Evolutionary conservation across 2,113 vertebrate species (phyloP).

Genomic region (Trichomycterus rosablanca): DNA sequence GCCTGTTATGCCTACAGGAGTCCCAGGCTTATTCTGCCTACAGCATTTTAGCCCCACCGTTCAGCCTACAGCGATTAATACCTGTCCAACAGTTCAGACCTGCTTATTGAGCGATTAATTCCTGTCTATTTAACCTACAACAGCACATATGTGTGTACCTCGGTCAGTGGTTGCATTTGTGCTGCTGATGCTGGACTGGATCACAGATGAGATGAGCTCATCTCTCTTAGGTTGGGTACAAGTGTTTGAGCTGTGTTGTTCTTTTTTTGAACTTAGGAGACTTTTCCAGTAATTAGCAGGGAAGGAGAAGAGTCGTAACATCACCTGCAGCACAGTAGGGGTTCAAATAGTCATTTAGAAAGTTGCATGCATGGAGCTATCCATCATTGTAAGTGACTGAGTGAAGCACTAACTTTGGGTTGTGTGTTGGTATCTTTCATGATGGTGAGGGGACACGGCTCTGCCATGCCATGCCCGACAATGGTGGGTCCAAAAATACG

Average conservation of each 20-base stretch:
- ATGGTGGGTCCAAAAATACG: slow-evolving; percentile 80
- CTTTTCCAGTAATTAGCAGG: slow-evolving; percentile 70
- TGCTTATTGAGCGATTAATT: no score
- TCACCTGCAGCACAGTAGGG: slow-evolving; percentile 61
- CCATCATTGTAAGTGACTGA: neutral
- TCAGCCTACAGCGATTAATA: no score
- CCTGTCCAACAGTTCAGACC: no score
- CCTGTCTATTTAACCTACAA: no score
- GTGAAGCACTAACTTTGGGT: slow-evolving; percentile 63
- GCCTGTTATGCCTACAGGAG: no score
- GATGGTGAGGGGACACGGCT: slow-evolving; percentile 70
- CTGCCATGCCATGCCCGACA: slow-evolving; percentile 70
- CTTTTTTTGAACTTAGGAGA: slow-evolving; percentile 42
- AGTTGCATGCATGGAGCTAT: no score
- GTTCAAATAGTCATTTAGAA: no score
- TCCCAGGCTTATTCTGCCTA: no score
- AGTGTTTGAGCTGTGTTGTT: slow-evolving; percentile 23
- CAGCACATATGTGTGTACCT: slow-evolving; percentile 39
- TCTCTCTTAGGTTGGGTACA: neutral
- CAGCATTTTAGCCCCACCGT: no score
- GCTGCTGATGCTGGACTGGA: slow-evolving; percentile 20
- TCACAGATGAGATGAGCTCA: slow-evolving; percentile 34
- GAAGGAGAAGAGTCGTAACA: slow-evolving; percentile 67
- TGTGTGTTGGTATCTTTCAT: slow-evolving; percentile 75
- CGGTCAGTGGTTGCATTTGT: slow-evolving; percentile 23